These are phyloP conservation scores for Crax fasciolata DNA, from an alignment of 2,797 vertebrate genomes.

Conservation along the genomic window DNA sequence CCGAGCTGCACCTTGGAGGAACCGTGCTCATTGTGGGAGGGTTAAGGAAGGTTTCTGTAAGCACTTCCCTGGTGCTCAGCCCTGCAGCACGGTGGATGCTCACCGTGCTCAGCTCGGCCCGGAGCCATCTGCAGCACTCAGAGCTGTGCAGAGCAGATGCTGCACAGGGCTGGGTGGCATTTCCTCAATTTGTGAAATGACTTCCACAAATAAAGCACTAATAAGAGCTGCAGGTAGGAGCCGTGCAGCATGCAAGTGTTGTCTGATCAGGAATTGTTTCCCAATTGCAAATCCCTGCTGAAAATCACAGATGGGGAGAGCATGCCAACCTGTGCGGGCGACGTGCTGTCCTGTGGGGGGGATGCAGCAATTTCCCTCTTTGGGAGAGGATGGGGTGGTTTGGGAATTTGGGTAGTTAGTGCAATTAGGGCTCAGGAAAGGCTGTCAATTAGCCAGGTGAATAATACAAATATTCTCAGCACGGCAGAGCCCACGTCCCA, in stretches of 20 bases:
- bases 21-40: background rate
- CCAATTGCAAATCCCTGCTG: too few species aligned
- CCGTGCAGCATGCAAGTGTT: background rate
- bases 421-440: background rate
- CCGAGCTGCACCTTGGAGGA: background rate
- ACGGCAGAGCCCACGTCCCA: background rate
- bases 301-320: background rate
- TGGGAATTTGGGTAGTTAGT: background rate
- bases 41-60: background rate
- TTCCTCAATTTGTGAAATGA: background rate
- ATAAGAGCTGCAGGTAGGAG: background rate
- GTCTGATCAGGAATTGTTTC: background rate
- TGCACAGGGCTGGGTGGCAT: background rate
- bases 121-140: conserved; percentile 35
- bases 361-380: rapidly evolving
- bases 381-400: background rate
- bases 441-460: rapidly evolving
- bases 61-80: too few species aligned
- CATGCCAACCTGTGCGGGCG: rapidly evolving
- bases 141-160: conserved; percentile 20
- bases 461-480: background rate
- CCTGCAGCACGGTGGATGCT: too few species aligned
- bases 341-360: rapidly evolving
- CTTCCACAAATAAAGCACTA: background rate
- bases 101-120: background rate